These are phyloP conservation scores for Pelobates cultripes DNA, from an alignment of 2,797 vertebrate species.

Conservation along the genomic window DNA sequence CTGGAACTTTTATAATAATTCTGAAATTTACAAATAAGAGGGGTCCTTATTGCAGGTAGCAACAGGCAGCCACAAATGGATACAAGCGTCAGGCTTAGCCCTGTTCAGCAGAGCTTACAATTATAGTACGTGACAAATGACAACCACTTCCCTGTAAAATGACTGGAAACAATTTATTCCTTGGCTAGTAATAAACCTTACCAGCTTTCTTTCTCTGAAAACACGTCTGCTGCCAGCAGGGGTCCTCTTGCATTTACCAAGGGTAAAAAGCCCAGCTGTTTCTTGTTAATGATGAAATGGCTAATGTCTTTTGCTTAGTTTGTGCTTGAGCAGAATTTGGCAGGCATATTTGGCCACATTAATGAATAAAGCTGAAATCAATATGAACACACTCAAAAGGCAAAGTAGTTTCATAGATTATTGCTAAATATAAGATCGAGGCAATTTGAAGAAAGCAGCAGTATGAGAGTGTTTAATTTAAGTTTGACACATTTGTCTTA, in stretches of 20 bases:
- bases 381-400: constrained; percentile 46
- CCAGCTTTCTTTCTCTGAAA: neutral
- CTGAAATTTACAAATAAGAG: no score
- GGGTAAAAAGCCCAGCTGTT: constrained; percentile 51
- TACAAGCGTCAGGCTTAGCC: neutral
- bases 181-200: constrained; percentile 1
- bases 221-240: constrained; percentile 26
- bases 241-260: constrained; percentile 38
- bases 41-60: no score
- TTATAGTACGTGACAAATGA: neutral
- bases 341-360: constrained; percentile 36
- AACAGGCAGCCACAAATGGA: no score
- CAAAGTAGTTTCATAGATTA: constrained; percentile 31
- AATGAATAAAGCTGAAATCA: constrained; percentile 34
- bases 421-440: constrained; percentile 17
- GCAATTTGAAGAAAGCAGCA: neutral
- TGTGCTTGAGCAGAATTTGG: constrained; percentile 36
- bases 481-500: constrained; percentile 3
- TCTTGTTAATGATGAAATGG: constrained; percentile 35
- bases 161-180: neutral
- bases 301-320: constrained; percentile 36
- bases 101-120: neutral
- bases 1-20: no score
- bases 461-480: constrained; percentile 16
- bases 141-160: neutral